phyloP scores from a whole-genome alignment of 2,888 invertebrate genomes.

The Dysmachus trigonus region DNA sequence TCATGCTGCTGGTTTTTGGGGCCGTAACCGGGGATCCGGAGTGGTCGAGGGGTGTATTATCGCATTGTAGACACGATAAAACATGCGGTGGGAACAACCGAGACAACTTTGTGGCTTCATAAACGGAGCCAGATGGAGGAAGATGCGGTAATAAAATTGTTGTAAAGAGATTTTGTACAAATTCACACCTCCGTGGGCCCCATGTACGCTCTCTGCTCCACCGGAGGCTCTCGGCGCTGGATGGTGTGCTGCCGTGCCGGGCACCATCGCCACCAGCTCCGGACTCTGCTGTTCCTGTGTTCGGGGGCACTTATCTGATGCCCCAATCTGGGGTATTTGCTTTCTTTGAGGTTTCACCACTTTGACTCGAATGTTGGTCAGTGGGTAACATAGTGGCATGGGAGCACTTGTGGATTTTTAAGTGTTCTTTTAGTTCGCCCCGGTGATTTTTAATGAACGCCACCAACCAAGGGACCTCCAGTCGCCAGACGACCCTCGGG shows the following conservation, averaged over 20 bases:
- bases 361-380: constrained; percentile 35
- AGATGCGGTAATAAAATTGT: constrained; percentile 46
- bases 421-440: constrained; percentile 17
- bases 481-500: not conserved
- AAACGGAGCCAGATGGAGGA: constrained; percentile 40
- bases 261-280: not conserved
- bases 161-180: constrained; percentile 47
- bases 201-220: constrained; percentile 9
- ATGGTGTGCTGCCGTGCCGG: not conserved
- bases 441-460: constrained; percentile 26
- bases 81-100: constrained; percentile 45
- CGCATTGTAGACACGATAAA: constrained; percentile 47
- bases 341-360: constrained; percentile 37
- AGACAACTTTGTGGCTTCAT: constrained; percentile 46
- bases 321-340: constrained; percentile 38
- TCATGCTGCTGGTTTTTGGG: not conserved
- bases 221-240: not conserved
- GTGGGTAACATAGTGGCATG: constrained; percentile 27
- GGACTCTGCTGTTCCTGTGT: not conserved
- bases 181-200: constrained; percentile 42
- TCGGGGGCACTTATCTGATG: constrained; percentile 23
- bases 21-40: not conserved
- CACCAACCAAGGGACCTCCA: not conserved
- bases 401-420: constrained; percentile 25
- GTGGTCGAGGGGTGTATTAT: constrained; percentile 43